Evolutionary conservation across 1,140 invertebrate species (phyloP).

Genomic region (Papilio machaon): DNA sequence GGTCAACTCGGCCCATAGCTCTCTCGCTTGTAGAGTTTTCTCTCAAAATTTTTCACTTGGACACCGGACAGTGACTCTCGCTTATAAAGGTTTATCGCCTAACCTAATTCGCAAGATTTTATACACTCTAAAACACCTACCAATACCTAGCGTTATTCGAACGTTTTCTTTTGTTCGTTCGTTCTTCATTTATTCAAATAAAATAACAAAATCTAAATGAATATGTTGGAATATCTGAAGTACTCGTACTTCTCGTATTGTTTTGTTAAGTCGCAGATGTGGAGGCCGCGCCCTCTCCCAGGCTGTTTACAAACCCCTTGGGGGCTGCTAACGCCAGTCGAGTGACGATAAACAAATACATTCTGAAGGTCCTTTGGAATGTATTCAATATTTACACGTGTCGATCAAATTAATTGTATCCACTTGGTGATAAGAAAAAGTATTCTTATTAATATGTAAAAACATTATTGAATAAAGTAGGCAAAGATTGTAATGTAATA

Average conservation of each 20-base stretch:
- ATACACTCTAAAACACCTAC: too few species aligned
- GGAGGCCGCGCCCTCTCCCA: neutral
- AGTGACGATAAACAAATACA: conserved; percentile 24
- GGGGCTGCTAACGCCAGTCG: neutral
- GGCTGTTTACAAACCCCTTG: conserved; percentile 27
- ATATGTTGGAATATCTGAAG: neutral
- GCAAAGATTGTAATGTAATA: too few species aligned
- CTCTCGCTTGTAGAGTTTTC: too few species aligned
- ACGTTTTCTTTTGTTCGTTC: neutral
- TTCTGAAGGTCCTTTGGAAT: conserved; percentile 4
- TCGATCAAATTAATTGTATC: neutral
- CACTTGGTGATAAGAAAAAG: neutral
- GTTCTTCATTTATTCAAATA: conserved; percentile 2
- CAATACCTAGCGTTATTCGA: too few species aligned
- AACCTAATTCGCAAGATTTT: too few species aligned
- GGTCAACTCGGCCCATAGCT: too few species aligned
- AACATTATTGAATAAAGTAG: too few species aligned
- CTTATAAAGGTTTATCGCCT: too few species aligned
- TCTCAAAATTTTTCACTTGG: too few species aligned
- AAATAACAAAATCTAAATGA: conserved; percentile 12
- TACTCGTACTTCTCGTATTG: neutral
- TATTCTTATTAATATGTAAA: too few species aligned
- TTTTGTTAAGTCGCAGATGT: conserved; percentile 28
- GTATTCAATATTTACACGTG: conserved; percentile 23
- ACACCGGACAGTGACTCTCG: too few species aligned